phyloP scores from a whole-genome alignment of 2,113 vertebrate species.

The Charina bottae region DNA sequence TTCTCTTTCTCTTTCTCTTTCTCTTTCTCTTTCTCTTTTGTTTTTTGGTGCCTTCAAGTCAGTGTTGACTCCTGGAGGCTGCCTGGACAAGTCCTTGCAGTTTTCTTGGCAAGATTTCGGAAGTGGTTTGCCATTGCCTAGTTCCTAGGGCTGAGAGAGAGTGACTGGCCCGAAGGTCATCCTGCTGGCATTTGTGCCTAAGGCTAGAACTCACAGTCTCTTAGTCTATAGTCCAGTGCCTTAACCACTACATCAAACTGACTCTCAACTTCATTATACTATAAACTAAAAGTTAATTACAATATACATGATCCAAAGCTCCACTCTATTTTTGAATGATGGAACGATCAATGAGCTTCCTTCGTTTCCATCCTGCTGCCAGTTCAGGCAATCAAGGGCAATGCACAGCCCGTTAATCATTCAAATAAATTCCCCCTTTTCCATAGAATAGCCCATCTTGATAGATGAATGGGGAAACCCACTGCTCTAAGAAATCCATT shows the following conservation, averaged over 20 bases:
- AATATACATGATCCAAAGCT: not conserved
- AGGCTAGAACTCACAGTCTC: not conserved
- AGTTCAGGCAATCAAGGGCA: not conserved
- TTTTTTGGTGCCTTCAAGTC: not conserved
- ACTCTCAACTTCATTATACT: not conserved
- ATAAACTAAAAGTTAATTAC: not conserved
- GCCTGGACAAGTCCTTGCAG: not conserved
- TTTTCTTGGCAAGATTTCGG: not conserved
- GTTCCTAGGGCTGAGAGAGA: not conserved
- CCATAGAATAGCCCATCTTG: not conserved
- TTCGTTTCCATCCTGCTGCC: constrained; percentile 4
- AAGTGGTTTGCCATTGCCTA: not conserved
- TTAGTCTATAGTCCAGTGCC: not conserved
- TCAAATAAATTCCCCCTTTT: not conserved
- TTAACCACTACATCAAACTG: not conserved
- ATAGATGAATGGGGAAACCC: not conserved
- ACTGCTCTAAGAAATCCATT: not conserved
- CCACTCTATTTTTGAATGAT: not conserved
- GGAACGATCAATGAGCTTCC: not conserved
- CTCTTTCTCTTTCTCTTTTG: not conserved
- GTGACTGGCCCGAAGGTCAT: not conserved
- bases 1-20: too few species aligned
- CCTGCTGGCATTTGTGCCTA: not conserved
- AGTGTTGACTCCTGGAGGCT: not conserved
- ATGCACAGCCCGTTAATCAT: not conserved